Percentiles rank a stretch among this genome's conserved stretches.
Conservation (phyloP, 2,888 invertebrate species). For the Pyrrhosoma nymphula region DNA sequence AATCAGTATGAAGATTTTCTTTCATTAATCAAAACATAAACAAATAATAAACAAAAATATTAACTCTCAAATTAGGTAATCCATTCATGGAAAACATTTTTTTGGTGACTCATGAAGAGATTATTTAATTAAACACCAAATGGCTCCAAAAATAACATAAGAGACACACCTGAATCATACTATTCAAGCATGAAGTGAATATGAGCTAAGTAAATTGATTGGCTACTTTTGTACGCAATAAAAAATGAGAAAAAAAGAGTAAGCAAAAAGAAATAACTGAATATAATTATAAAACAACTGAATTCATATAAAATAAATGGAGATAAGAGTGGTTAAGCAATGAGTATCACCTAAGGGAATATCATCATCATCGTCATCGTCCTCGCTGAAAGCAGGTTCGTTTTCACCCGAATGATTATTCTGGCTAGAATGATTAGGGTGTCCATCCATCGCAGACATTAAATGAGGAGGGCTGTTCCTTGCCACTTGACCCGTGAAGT, state of each 20-base stretch:
- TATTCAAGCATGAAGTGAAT: neutral
- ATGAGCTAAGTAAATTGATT: neutral
- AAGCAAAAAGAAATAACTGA: neutral
- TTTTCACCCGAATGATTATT: conserved; percentile 78
- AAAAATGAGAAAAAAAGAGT: neutral
- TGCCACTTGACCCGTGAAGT: conserved; percentile 72
- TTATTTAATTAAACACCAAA: neutral
- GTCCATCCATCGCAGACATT: conserved; percentile 79
- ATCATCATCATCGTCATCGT: conserved; percentile 90
- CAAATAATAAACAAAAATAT: neutral
- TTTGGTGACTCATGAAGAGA: neutral
- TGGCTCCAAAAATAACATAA: neutral
- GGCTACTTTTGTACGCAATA: neutral
- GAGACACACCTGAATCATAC: neutral
- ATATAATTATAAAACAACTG: conserved; percentile 29
- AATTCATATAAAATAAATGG: neutral
- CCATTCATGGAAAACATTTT: neutral
- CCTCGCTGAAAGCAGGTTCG: conserved; percentile 92
- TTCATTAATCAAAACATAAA: neutral
- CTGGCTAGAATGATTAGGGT: conserved; percentile 74
- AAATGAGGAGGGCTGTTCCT: conserved; percentile 50
- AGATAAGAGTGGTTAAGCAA: conserved; percentile 16
- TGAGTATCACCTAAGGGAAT: conserved; percentile 80
- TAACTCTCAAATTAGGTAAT: neutral
- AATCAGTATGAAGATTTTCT: neutral